Conservation (phyloP, 2,113 vertebrate species). For the Balaeniceps rex region DNA sequence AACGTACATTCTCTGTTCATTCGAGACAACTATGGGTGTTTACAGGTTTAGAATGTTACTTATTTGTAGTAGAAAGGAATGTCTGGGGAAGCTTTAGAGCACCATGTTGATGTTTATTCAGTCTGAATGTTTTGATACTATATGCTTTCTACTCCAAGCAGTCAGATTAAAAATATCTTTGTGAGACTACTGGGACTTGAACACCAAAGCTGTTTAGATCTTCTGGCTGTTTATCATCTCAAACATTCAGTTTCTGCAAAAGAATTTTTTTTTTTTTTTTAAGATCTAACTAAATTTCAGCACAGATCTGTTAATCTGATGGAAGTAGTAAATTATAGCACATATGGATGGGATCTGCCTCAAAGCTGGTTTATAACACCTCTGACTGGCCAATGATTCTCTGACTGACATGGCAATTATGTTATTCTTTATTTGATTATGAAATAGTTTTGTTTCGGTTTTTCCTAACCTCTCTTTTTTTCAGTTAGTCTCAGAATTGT, state of each 20-base stretch:
- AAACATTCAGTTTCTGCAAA: slow-evolving; percentile 42
- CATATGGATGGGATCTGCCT: slow-evolving; percentile 15
- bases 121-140: not conserved
- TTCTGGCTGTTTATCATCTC: not conserved
- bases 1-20: not conserved
- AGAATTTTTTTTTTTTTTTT: not conserved
- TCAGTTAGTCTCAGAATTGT: not conserved
- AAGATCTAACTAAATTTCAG: not conserved
- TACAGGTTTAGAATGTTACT: not conserved
- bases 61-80: not conserved
- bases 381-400: not conserved
- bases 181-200: slow-evolving; percentile 5
- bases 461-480: not conserved
- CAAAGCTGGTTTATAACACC: not conserved
- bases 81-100: not conserved
- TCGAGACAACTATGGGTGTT: not conserved
- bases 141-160: slow-evolving; percentile 8
- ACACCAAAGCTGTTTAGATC: slow-evolving; percentile 20
- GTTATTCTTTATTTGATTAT: not conserved
- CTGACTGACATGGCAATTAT: not conserved
- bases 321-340: slow-evolving; percentile 49
- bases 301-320: slow-evolving; percentile 63
- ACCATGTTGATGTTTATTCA: not conserved
- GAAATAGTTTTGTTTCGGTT: not conserved
- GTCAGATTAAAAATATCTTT: slow-evolving; percentile 19